Conservation (phyloP, 92 coral and sea anemone species). For the Porites evermanni region DNA sequence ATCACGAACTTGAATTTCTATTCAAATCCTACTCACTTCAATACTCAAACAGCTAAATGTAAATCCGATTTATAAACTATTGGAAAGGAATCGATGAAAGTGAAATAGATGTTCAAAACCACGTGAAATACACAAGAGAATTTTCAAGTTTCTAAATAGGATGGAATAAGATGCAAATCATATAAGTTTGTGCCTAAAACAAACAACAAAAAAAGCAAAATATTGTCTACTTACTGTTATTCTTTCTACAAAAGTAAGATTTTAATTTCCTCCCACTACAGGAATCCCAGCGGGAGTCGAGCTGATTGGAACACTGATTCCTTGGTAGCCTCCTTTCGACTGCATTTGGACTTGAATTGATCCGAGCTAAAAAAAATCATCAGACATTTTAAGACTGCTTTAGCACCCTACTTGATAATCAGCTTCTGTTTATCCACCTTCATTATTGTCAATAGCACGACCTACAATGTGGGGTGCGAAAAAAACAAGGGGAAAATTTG, state of each 20-base stretch:
- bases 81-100: background rate
- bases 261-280: slow-evolving; percentile 64
- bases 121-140: background rate
- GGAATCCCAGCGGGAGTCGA: slow-evolving; percentile 80
- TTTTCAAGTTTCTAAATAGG: no score
- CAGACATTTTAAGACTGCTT: background rate
- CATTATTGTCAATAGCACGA: background rate
- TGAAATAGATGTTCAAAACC: background rate
- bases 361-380: slow-evolving; percentile 64
- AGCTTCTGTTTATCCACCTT: background rate
- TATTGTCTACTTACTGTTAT: slow-evolving; percentile 37
- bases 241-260: slow-evolving; percentile 19
- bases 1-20: no score
- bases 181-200: no score
- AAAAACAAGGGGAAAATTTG: slow-evolving; percentile 19
- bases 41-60: background rate
- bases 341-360: slow-evolving; percentile 89
- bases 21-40: no score
- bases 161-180: no score
- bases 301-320: slow-evolving; percentile 47
- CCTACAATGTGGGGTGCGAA: background rate
- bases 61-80: background rate
- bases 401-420: background rate
- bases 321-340: slow-evolving; percentile 87
- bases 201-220: background rate